These are phyloP conservation scores for Eulemur albifrons DNA, from an alignment of 2,797 vertebrate species.

Conservation along the genomic window DNA sequence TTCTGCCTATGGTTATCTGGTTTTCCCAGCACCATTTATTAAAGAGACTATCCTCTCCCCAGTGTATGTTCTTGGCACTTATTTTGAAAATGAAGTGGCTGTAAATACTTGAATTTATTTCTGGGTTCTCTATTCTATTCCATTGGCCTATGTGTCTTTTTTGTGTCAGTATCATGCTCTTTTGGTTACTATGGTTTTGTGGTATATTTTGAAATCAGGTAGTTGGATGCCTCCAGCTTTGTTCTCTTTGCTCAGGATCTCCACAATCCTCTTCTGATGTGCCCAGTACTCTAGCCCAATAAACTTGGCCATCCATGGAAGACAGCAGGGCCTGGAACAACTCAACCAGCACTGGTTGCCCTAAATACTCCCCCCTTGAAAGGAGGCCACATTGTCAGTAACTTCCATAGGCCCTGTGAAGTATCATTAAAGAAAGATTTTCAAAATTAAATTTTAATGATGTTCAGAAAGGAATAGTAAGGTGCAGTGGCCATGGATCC, in stretches of 20 bases:
- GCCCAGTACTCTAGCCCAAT: background rate
- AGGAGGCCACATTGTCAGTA: background rate
- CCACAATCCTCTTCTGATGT: background rate
- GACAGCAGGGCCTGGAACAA: background rate
- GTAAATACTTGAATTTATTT: background rate
- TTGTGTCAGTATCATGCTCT: background rate
- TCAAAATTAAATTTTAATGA: conserved; percentile 16
- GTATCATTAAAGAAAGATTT: background rate
- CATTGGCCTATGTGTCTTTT: background rate
- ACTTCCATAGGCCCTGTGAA: background rate
- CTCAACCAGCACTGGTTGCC: background rate
- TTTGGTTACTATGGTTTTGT: background rate
- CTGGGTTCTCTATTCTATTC: background rate
- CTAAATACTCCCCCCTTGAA: background rate
- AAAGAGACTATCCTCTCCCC: background rate
- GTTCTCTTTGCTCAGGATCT: background rate
- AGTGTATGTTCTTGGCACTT: background rate
- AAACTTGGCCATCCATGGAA: background rate
- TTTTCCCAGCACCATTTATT: background rate
- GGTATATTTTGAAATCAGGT: background rate
- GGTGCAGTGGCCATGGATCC: background rate
- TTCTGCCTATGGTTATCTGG: background rate
- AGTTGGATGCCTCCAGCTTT: background rate
- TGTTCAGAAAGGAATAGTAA: background rate
- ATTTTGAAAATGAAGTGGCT: background rate